Percentiles rank a stretch among this genome's conserved stretches.
phyloP scores from a whole-genome alignment of 2,113 vertebrate species.

The Alouatta palliata region DNA sequence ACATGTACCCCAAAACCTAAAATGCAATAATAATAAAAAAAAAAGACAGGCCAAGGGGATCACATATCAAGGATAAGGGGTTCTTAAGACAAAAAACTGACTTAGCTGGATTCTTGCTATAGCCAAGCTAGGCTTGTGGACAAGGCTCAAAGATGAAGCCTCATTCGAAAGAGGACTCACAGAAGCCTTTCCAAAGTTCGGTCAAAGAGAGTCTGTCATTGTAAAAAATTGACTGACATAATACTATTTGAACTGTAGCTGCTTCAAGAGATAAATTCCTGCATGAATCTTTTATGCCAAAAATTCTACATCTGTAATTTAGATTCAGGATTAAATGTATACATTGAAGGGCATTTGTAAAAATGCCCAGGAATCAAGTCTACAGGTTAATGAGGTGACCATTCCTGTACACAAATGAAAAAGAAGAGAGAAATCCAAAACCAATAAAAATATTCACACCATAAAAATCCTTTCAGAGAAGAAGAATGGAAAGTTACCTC shows the following conservation, averaged over 20 bases:
- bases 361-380: background rate
- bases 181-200: background rate
- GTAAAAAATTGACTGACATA: background rate
- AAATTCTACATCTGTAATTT: background rate
- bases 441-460: background rate
- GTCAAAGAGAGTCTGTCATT: background rate
- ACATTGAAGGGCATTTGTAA: background rate
- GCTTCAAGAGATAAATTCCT: background rate
- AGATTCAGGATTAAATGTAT: background rate
- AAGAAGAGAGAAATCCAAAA: background rate
- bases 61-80: background rate
- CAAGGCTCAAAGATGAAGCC: background rate
- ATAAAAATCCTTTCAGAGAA: background rate
- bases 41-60: background rate
- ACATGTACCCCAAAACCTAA: too few species aligned
- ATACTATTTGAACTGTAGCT: slow-evolving; percentile 11
- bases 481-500: background rate
- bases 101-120: background rate
- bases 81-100: background rate
- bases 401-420: background rate
- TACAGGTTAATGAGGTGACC: background rate
- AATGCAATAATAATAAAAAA: too few species aligned
- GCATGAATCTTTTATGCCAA: background rate
- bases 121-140: background rate
- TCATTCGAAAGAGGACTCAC: background rate